Base-by-base conservation (phyloP, 2,888 invertebrate genomes). In the Cheilosia impressa region DNA sequence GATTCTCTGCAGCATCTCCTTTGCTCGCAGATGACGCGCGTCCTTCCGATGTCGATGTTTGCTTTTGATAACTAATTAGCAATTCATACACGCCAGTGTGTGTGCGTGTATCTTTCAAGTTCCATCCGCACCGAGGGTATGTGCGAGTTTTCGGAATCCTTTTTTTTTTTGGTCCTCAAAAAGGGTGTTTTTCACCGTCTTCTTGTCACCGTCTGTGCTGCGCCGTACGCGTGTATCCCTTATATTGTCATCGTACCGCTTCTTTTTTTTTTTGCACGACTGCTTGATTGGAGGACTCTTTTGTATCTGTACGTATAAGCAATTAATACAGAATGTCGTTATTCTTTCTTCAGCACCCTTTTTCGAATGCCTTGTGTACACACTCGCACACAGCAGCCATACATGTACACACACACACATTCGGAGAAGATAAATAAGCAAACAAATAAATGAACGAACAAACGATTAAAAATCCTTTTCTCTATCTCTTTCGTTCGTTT, bases 201-300 rank as follows among this genome's bases (percentile, higher is more conserved):
- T 85, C 81, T 80, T 81, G 76, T 81, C 81, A 81, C 81, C 85
- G 80, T 80, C 76, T 80, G 76, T 71, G 72, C 81, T 69, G 17
- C 50, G 66, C 45, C 9, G 60, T 13, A 52, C 80, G 81, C 77
- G 80, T 84, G 78, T 84, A 75, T 84, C 84, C 84, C 65, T 81
- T 81, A 76, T 80, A 75, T 80, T 81, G 76, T 85, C 84, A 80
- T 84, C 81, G 57, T 60, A 27, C 52, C 24, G 52, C 41, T 52
- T 27, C 0, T 24, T 24, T 24, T 5, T 53, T 79, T 79, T 85
- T 85, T 85, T 85, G 81, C 85, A 76, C 81, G 85, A 85, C 85
- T 85, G 85, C 85, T 85, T 85, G 85, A 85, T 85, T 85, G 85
- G 85, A 85, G 85, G 85, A 85, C 85, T 81, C 85, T 81, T 81